phyloP scores from a whole-genome alignment of 2,888 invertebrate species.

The Ryuthela nishihirai region DNA sequence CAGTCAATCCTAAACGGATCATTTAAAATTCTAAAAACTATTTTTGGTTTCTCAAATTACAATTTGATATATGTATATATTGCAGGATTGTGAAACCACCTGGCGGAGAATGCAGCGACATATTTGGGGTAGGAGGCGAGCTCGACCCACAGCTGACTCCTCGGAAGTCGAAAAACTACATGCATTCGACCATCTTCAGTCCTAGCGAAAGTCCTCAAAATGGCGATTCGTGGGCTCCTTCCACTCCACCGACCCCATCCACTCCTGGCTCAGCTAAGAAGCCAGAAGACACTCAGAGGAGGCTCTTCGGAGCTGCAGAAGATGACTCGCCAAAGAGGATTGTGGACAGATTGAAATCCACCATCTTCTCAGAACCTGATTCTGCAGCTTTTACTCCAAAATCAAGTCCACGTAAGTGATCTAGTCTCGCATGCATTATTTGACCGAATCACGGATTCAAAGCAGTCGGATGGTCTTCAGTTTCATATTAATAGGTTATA shows the following conservation, averaged over 20 bases:
- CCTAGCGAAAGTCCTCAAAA: slow-evolving; percentile 7
- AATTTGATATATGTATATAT: not conserved
- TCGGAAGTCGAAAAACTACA: slow-evolving; percentile 22
- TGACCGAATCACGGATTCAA: too few species aligned
- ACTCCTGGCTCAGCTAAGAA: slow-evolving; percentile 7
- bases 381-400: slow-evolving; percentile 9
- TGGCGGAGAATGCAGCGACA: slow-evolving; percentile 41
- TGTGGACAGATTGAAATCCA: slow-evolving; percentile 42
- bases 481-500: too few species aligned
- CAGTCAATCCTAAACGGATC: too few species aligned
- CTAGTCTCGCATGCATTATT: too few species aligned
- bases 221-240: not conserved
- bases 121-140: slow-evolving; percentile 30
- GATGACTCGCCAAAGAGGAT: slow-evolving; percentile 37
- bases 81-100: slow-evolving; percentile 37
- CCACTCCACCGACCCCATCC: slow-evolving; percentile 5
- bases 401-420: slow-evolving; percentile 13
- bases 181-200: slow-evolving; percentile 29
- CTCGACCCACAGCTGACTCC: slow-evolving; percentile 9
- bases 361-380: slow-evolving; percentile 38
- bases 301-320: slow-evolving; percentile 37
- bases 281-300: slow-evolving; percentile 32
- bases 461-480: too few species aligned
- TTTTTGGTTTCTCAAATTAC: too few species aligned
- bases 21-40: too few species aligned